Evolutionary conservation across 2,113 vertebrate species (phyloP).

Genomic region (Bambusicola thoracicus): DNA sequence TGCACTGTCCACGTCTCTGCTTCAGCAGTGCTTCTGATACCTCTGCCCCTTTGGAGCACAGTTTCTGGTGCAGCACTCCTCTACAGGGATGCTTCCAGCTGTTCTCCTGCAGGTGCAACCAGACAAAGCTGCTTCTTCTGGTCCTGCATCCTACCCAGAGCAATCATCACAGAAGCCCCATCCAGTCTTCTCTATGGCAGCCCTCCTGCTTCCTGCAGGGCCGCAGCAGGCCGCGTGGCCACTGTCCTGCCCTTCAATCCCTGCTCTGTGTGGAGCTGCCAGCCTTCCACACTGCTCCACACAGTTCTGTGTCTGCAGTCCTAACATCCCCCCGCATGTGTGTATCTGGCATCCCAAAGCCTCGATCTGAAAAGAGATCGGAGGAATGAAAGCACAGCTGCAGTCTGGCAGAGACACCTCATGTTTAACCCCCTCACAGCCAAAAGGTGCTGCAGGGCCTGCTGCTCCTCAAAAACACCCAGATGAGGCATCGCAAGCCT

Average conservation of each 20-base stretch:
- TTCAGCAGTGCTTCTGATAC: background rate
- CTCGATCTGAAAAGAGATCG: background rate
- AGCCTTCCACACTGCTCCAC: background rate
- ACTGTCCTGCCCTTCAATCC: background rate
- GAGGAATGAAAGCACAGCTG: fast-evolving
- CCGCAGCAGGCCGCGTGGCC: background rate
- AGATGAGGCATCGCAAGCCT: fast-evolving
- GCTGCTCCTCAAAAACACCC: fast-evolving
- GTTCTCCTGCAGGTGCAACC: background rate
- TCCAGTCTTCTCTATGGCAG: too few species aligned
- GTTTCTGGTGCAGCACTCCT: background rate
- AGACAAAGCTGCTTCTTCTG: background rate
- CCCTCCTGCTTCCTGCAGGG: background rate
- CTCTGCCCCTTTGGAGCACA: background rate
- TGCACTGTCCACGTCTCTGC: fast-evolving
- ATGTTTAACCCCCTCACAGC: fast-evolving
- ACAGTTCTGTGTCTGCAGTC: fast-evolving
- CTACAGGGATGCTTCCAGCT: fast-evolving
- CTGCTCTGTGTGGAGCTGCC: background rate
- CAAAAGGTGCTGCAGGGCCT: too few species aligned
- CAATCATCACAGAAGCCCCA: background rate
- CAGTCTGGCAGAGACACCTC: background rate
- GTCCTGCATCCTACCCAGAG: background rate
- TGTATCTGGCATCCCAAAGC: fast-evolving
- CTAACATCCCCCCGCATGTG: fast-evolving